Conservation (phyloP, 2,797 vertebrate species). For the Diceros bicornis region DNA sequence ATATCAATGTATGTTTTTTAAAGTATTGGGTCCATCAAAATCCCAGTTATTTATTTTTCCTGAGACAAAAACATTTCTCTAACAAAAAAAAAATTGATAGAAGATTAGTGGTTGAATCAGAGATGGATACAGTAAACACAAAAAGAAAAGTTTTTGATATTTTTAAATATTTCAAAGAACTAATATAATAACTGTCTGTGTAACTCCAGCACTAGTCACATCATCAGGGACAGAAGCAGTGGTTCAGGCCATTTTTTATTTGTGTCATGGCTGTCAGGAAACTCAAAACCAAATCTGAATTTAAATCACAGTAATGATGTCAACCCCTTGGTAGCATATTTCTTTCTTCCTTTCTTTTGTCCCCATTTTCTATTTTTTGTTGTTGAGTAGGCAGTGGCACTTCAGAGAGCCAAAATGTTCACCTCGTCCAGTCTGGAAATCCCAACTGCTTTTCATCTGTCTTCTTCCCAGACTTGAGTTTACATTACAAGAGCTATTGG, state of each 20-base stretch:
- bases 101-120: not conserved
- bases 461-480: slow-evolving; percentile 15
- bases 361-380: slow-evolving; percentile 15
- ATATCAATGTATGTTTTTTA: not conserved
- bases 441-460: not conserved
- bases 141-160: not conserved
- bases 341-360: slow-evolving; percentile 27
- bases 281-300: slow-evolving; percentile 6
- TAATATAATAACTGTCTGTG: not conserved
- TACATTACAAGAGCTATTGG: not conserved
- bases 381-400: slow-evolving; percentile 4
- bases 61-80: not conserved
- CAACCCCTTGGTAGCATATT: not conserved
- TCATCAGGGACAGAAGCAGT: not conserved
- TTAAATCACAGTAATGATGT: not conserved
- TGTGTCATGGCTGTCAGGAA: slow-evolving; percentile 7
- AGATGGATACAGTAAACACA: not conserved
- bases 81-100: not conserved
- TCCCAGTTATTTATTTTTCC: slow-evolving; percentile 13
- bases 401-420: slow-evolving; percentile 28
- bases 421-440: not conserved
- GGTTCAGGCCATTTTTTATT: not conserved
- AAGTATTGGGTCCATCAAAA: not conserved
- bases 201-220: not conserved
- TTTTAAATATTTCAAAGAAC: slow-evolving; percentile 42